A percentile compares a stretch with the other conserved stretches of the same genome.
Evolutionary conservation across 2,797 vertebrate species (phyloP).

Genomic region (Squalus acanthias): DNA sequence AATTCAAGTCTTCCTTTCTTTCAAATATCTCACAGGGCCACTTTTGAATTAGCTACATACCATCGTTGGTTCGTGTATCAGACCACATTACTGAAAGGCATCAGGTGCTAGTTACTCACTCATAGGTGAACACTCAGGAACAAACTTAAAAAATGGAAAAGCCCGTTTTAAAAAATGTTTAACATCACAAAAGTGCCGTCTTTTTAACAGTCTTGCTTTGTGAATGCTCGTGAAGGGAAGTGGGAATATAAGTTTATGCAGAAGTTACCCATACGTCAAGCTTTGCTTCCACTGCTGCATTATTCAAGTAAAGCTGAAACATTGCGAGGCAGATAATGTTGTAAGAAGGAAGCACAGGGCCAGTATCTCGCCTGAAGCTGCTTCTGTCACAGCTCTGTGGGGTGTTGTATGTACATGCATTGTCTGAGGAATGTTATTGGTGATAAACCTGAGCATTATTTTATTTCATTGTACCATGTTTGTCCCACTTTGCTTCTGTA

Average conservation of each 20-base stretch:
- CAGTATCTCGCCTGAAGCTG: not conserved
- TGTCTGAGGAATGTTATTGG: not conserved
- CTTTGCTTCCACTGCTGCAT: not conserved
- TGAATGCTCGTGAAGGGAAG: not conserved
- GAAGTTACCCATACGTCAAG: not conserved
- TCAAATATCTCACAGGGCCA: not conserved
- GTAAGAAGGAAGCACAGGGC: not conserved
- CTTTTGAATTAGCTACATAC: not conserved
- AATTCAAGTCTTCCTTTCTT: not conserved
- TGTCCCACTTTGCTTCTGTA: not conserved
- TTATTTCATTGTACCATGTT: not conserved
- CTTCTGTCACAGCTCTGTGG: not conserved
- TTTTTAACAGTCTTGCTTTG: not conserved
- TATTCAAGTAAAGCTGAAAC: not conserved
- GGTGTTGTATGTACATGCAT: not conserved
- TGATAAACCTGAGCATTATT: not conserved
- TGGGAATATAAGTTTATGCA: not conserved
- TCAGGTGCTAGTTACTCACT: not conserved
- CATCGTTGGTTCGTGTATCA: not conserved
- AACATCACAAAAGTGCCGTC: not conserved
- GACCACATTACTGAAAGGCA: not conserved
- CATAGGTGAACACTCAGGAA: not conserved
- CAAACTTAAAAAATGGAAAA: not conserved
- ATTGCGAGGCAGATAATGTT: not conserved
- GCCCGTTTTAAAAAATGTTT: not conserved